Percentiles rank a stretch among this genome's conserved stretches.
These are phyloP conservation scores for Montipora cactus DNA, from an alignment of 64 coral and sea anemone species.

Conservation along the genomic window DNA sequence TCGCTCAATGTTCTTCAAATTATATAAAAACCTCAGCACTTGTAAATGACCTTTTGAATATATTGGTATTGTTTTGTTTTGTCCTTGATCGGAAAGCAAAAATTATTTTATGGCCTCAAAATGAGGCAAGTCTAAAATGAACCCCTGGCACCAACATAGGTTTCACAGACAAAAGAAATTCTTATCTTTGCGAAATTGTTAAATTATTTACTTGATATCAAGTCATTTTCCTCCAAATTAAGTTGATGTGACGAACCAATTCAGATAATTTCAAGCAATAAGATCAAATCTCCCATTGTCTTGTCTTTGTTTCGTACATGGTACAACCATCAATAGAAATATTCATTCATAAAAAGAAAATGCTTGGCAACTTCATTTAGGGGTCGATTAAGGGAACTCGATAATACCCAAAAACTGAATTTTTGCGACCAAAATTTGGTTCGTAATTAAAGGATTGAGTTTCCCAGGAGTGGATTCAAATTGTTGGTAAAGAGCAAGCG, in stretches of 20 bases:
- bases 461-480: not conserved
- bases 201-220: not conserved
- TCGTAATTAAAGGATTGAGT: not conserved
- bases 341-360: not conserved
- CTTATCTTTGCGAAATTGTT: not conserved
- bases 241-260: not conserved
- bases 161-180: not conserved
- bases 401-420: constrained; percentile 24
- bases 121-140: not conserved
- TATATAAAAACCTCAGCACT: not conserved
- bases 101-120: not conserved
- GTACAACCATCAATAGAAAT: not conserved
- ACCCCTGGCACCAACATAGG: not conserved
- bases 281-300: not conserved
- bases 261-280: constrained; percentile 2
- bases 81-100: not conserved
- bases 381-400: not conserved
- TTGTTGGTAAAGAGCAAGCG: not conserved
- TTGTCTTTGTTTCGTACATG: not conserved
- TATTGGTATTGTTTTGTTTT: not conserved
- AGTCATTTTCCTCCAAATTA: not conserved
- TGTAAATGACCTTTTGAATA: not conserved
- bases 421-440: not conserved
- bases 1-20: not conserved
- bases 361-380: no score